phyloP scores from a whole-genome alignment of 2,797 vertebrate genomes.

The Schizopygopsis malacanthus region DNA sequence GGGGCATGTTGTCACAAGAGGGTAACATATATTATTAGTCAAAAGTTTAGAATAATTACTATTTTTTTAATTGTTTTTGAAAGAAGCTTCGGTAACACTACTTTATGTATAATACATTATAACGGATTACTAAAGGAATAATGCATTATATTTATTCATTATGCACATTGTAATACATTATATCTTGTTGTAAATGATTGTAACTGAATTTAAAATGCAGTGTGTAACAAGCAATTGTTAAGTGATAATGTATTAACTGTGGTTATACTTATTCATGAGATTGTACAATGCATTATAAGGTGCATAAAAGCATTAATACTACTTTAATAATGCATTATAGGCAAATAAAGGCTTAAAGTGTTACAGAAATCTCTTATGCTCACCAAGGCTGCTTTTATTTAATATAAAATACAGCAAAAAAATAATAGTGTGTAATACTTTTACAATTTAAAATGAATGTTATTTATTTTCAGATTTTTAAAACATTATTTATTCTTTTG shows the following conservation, averaged over 20 bases:
- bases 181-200: background rate
- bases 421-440: too few species aligned
- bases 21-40: background rate
- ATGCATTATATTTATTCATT: background rate
- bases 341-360: background rate
- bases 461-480: background rate
- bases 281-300: too few species aligned
- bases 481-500: background rate
- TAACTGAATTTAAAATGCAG: background rate
- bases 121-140: background rate
- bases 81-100: background rate
- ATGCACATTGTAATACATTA: too few species aligned
- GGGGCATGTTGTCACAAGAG: background rate
- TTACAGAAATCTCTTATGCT: background rate
- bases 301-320: too few species aligned
- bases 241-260: background rate
- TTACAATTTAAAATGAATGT: too few species aligned
- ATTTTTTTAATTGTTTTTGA: too few species aligned
- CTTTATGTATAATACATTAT: too few species aligned
- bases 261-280: background rate
- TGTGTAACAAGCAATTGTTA: background rate
- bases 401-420: too few species aligned
- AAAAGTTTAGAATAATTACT: background rate
- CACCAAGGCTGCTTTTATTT: too few species aligned
- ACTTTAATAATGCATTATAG: background rate